Evolutionary conservation across 2,888 invertebrate genomes (phyloP).

Genomic region (Aporophyla lueneburgensis): DNA sequence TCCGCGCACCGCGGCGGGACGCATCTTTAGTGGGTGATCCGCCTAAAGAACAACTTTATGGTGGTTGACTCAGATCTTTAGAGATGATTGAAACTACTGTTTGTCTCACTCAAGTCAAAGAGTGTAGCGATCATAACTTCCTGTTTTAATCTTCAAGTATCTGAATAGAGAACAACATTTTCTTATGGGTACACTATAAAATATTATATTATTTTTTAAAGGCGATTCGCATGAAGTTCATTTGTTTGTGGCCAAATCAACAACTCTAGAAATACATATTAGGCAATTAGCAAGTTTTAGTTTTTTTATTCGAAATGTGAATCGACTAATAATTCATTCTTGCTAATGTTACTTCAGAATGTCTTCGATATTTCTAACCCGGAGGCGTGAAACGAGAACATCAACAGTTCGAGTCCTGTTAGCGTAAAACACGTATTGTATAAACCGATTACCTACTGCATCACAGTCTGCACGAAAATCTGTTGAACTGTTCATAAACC

Average conservation of each 20-base stretch:
- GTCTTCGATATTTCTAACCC: constrained; percentile 22
- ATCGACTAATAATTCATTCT: no score
- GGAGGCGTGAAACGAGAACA: constrained; percentile 13
- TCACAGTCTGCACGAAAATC: constrained; percentile 43
- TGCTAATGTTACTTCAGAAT: neutral
- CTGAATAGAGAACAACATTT: neutral
- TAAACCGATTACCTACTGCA: constrained; percentile 28
- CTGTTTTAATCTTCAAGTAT: neutral
- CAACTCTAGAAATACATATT: no score
- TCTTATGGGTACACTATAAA: neutral
- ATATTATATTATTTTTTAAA: no score
- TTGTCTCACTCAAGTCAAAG: neutral
- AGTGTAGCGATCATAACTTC: neutral
- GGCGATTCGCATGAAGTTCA: no score
- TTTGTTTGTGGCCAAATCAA: no score
- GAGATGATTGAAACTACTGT: neutral
- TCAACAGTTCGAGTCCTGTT: neutral
- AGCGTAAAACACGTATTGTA: constrained; percentile 16
- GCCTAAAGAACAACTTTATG: neutral
- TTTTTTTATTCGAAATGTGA: no score
- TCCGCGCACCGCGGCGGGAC: no score
- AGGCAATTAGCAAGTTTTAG: no score
- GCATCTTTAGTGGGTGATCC: no score
- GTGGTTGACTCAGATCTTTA: neutral
- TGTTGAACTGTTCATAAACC: constrained; percentile 57